Evolutionary conservation across 2,113 vertebrate species (phyloP), one percentile per base, ranked within the genome.

Genomic region (Myiozetetes cayanensis): DNA sequence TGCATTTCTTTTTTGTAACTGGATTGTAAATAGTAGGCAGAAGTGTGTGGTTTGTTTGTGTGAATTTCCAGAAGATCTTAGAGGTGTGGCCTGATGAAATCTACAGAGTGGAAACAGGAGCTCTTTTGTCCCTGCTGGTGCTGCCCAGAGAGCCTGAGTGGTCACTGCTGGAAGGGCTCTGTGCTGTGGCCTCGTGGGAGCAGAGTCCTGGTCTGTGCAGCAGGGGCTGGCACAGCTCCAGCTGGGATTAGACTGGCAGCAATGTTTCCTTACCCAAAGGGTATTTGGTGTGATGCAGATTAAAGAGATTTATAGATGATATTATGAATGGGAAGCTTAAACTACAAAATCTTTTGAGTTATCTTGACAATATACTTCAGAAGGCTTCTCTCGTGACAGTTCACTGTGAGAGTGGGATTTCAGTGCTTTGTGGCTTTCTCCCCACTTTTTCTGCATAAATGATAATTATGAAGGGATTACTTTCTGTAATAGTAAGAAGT

Each of bases 111-210:
- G 61, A 62, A 72, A 19, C 13, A 33, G 0, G 5, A 52, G 46
- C 31, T 73, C n/a, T 53, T 21, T 11, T 62, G 27, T 41, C 41
- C 14, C 6, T 77, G 70, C 43, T 71, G 27, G 25, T 13, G 39
- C 24, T 75, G 44, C 47, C 43, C 65, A 35, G 33, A 39, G 41
- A 71, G 63, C 43, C 43, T n/a, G 28, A 10, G 7, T 74, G 59
- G 25, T 58, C 11, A 1, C 0, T n/a, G 70, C 3, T 15, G 16
- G 72, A 25, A n/a, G 30, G 12, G 11, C 33, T 81, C 58, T 16
- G 3, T 35, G 0, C 61, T 82, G 47, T 56, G 50, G 61, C n/a
- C 61, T 76, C 9, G 0, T 19, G 0, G 3, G 10, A 59, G 28
- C 49, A 76, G 37, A 68, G 2, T 27, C 65, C 58, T 22, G 3